Evolutionary conservation across 2,888 invertebrate genomes (phyloP), one percentile per base, ranked within the genome.

Genomic region (Ischnus inquisitorius): DNA sequence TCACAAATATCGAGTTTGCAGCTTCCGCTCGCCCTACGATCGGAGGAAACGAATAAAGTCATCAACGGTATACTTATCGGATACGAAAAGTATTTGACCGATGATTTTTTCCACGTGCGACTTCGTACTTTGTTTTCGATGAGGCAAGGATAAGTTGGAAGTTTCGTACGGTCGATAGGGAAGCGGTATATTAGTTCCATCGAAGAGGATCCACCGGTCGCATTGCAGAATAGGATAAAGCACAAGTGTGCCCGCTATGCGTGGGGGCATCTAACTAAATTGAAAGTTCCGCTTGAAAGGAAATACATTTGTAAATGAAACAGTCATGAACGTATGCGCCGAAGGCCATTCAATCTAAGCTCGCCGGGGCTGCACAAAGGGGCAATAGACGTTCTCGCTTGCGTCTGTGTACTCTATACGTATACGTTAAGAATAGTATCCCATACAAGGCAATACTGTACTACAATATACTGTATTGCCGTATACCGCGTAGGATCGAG

Each of bases 231-330:
- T 39, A 34, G 19, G 28, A 64, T 64, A 34, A 22, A 39, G 19
- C 51, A 46, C 28, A 19, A 71, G 51, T 16, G 25, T 25, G 46
- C 25, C 3, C 46, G 41, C n/a, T 39, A 60, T 76, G 54, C 22
- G 51, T 34, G 60, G 89, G 86, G 89, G 88, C 89, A 90, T 92
- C 91, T 90, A 89, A 90, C 90, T 90, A 92, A 92, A 92, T 92
- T 92, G 92, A 92, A 92, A 92, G 91, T 91, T 91, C 88, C 89
- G 89, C 90, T 90, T 90, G 89, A 91, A 89, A 91, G 91, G 90
- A 91, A 92, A 92, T 92, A 92, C 92, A 92, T 92, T 92, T 92
- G 92, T 92, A 92, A 92, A 92, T 92, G 92, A 92, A 92, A 92
- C 90, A 91, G 92, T 92, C 91, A 90, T 90, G 90, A 91, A 90